Conservation (phyloP, 2,113 vertebrate species). For the Prunella himalayana region DNA sequence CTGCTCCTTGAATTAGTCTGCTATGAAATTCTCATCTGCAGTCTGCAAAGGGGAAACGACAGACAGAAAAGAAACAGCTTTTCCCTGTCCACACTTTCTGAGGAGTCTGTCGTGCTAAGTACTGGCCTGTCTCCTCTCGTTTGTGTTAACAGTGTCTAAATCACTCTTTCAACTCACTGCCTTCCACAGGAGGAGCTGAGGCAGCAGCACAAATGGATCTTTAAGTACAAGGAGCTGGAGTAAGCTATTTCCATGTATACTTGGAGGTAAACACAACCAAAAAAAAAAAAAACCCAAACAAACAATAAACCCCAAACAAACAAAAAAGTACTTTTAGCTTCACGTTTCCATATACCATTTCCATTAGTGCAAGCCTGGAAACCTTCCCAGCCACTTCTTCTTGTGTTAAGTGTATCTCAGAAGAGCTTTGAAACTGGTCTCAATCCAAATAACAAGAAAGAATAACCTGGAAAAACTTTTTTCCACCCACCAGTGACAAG, state of each 20-base stretch:
- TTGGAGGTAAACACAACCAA: neutral
- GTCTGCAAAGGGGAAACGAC: constrained; percentile 38
- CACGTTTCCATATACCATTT: neutral
- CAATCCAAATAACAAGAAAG: neutral
- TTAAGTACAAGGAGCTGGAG: neutral
- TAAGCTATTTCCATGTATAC: neutral
- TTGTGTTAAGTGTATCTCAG: neutral
- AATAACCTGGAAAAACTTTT: neutral
- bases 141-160: constrained; percentile 49
- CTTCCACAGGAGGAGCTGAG: constrained; percentile 21
- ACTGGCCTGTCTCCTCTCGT: constrained; percentile 58
- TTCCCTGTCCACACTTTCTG: constrained; percentile 60
- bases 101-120: constrained; percentile 34
- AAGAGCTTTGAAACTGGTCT: neutral
- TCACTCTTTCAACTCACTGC: constrained; percentile 43
- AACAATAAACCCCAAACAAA: neutral
- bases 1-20: constrained; percentile 40
- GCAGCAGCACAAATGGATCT: neutral
- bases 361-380: neutral
- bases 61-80: constrained; percentile 62
- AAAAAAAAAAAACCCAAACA: too few relatives aligned
- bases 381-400: neutral
- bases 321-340: neutral
- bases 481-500: neutral
- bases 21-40: constrained; percentile 57